Evolutionary conservation across 2,888 invertebrate species (phyloP), one percentile per base, ranked within the genome.

Genomic region (Tanytarsus gracilentus): DNA sequence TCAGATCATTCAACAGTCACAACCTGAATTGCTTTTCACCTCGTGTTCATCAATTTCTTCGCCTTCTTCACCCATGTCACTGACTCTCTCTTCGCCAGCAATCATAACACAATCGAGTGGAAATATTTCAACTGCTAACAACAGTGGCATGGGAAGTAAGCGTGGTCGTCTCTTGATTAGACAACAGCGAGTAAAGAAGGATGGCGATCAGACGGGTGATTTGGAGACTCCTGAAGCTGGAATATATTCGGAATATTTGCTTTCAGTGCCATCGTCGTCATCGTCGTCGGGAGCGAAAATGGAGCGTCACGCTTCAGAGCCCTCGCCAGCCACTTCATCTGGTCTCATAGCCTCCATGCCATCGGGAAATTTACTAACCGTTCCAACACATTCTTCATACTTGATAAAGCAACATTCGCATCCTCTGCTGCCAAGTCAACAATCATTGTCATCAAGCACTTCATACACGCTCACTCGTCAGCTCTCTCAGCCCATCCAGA

Each of bases 351-450:
- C 61, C 9, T 61, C 63, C 18, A 36, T 62, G 26, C 44, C 60
- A 29, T 76, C 79, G n/a, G 72, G 75, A 40, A 78, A 79, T 67
- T 71, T 81, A 62, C 71, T 82, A 61, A 73, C 78, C 62, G 80
- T 81, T 51, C 81, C 82, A 23, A 77, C 78, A 64, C 69, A 67
- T 62, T 76, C 78, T 58, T 74, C 77, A 30, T 77, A 78, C 66
- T 71, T 83, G 64, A 78, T 80, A 23, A 84, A 84, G 68, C 84
- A 84, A 67, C 82, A 83, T 69, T 83, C 83, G 26, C 82, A 83
- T 71, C 83, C 83, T 1, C 67, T 82, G 53, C 67, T 82, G 64
- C 80, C 82, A 23, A 81, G 78, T 66, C 81, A 82, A 69, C 77
- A 76, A 61, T 70, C 73, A 39, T 65, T 68, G 8, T 62, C 67